Evolutionary conservation across 2,888 invertebrate species (phyloP), one percentile per base, ranked within the genome.

Genomic region (Clusia tigrina): DNA sequence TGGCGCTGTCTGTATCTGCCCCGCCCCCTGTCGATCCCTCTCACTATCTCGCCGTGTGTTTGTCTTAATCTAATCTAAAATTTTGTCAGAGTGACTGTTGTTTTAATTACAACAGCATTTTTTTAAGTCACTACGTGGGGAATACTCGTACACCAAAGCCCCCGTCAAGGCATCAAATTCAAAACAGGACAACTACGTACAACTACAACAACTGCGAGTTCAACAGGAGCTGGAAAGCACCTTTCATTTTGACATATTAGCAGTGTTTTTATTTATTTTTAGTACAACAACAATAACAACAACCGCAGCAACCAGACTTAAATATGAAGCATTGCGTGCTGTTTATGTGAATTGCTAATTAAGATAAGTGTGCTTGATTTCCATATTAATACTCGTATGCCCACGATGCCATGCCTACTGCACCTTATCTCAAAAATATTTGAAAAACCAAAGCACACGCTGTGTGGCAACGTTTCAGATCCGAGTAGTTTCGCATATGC

Each of bases 341-440:
- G 58, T 64, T 62, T 65, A 64, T 59, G 63, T 52, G 75, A 77
- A 68, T 77, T 71, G 66, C 77, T 74, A 74, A 74, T 74, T 74
- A 74, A 78, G 74, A 74, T 74, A 74, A 74, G 74, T 74, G 76
- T 75, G 77, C 72, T 78, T 74, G 74, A 74, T 74, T 74, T 74
- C 78, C 77, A 74, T 74, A 78, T 74, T 71, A 74, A 74, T 77
- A 20, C 42, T 17, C 42, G 42, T 42, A 15, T 15, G n/a, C n/a
- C 42, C n/a, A n/a, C n/a, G n/a, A n/a, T 2, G 42, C 42, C 22
- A 48, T 20, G 20, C 6, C 48, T 18, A 5, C 5, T 20, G 42
- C 12, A 3, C 6, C 48, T 48, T 48, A 48, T 48, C 48, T 48
- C 22, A 48, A 48, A 48, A 48, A 15, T n/a, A n/a, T 22, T 20